Evolutionary conservation across 2,797 vertebrate genomes (phyloP).

Genomic region (Fistularia tabacaria): DNA sequence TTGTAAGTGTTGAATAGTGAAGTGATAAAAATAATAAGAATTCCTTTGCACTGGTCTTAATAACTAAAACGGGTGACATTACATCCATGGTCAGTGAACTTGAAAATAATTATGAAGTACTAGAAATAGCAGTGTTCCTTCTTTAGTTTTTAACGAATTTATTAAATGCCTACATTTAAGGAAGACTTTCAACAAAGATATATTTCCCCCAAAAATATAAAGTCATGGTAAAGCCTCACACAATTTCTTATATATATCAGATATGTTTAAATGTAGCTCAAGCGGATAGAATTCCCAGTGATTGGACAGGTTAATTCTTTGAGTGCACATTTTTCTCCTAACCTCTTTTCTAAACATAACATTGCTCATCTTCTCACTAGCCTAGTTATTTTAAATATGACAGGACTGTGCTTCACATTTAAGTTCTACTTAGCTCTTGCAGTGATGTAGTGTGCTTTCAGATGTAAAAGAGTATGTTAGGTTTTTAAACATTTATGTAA

Average conservation of each 20-base stretch:
- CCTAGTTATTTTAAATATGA: slow-evolving; percentile 66
- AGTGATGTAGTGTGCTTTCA: no score
- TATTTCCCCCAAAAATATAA: not conserved
- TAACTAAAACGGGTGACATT: no score
- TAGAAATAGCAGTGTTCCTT: no score
- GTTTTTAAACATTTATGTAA: slow-evolving; percentile 16
- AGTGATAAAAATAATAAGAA: not conserved
- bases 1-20: slow-evolving; percentile 82
- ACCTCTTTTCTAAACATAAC: slow-evolving; percentile 65
- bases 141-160: no score
- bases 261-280: slow-evolving; percentile 29
- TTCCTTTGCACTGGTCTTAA: no score
- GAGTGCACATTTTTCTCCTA: slow-evolving; percentile 52
- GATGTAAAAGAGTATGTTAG: slow-evolving; percentile 11
- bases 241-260: slow-evolving; percentile 5
- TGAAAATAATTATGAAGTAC: no score
- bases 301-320: slow-evolving; percentile 56
- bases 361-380: slow-evolving; percentile 46
- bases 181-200: no score
- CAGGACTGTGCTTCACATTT: slow-evolving; percentile 41
- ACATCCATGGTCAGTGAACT: no score
- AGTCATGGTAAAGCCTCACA: not conserved
- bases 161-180: not conserved
- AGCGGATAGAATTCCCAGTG: slow-evolving; percentile 52
- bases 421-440: slow-evolving; percentile 32